Base-by-base conservation (phyloP, 2,113 vertebrate genomes). In the Cepphus grylle region DNA sequence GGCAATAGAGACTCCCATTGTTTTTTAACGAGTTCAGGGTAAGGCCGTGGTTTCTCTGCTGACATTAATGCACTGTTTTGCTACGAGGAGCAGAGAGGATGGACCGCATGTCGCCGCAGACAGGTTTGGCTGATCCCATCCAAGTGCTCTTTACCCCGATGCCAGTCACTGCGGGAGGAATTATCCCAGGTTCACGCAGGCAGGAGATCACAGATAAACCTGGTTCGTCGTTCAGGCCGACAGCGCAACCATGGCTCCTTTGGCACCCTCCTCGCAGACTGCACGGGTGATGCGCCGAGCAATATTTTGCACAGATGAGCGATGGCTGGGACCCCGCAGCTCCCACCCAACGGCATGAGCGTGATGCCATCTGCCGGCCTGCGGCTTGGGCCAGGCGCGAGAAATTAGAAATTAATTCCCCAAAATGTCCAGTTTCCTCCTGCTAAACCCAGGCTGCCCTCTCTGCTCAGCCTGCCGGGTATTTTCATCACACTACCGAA, bases 1-100 rank as follows among this genome's bases (percentile, higher is more conserved):
- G 90, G 94, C 96, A 76, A 71, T 49, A 88, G 90, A 95, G 91
- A 79, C 92, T 94, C 69, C 84, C 94, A 90, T 94, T 96, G 95
- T 96, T 93, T 94, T 94, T 84, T 50, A 62, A 95, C 27, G 84
- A 87, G 95, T 86, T 94, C 88, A 67, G 94, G 81, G 5, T 11
- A 6, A 85, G 93, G 91, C 89, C 19, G 2, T 34, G 86, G 59
- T 73, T 95, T 7, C 89, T 90, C 74, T 32, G 65, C 87, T 67
- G n/a, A 52, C 69, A 56, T 72, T 47, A 62, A 78, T 34, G 81
- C 78, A 26, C 59, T 1, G 14, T 53, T 77, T 67, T 12, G 0
- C 70, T n/a, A 4, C 0, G 6, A 71, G 87, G 58, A 85, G 94
- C 81, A 27, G 50, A 13, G 58, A 42, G 69, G 70, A 10, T 3